These are phyloP conservation scores for Priocnemis perturbator DNA, from an alignment of 2,888 invertebrate genomes.

Conservation along the genomic window DNA sequence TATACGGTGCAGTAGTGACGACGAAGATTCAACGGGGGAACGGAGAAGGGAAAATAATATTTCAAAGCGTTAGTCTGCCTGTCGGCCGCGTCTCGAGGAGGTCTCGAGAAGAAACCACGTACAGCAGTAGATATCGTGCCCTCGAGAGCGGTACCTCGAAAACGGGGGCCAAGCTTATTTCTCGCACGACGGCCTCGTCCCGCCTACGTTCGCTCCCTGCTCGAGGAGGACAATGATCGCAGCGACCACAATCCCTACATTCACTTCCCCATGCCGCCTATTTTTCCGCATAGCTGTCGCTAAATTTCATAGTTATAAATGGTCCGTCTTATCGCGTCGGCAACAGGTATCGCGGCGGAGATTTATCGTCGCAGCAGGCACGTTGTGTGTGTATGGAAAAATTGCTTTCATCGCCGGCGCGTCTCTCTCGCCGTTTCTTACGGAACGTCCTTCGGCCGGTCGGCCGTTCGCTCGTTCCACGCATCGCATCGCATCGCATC, in stretches of 20 bases:
- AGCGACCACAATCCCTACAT: too few relatives aligned
- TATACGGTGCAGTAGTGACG: not conserved
- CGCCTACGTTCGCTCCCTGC: not conserved
- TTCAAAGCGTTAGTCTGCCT: constrained; percentile 30
- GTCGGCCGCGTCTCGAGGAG: constrained; percentile 24
- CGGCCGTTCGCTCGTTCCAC: too few relatives aligned
- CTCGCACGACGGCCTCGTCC: constrained; percentile 11
- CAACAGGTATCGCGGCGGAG: constrained; percentile 39
- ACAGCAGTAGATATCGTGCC: constrained; percentile 17
- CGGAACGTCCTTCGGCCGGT: too few relatives aligned
- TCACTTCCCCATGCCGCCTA: too few relatives aligned
- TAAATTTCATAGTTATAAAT: constrained; percentile 16
- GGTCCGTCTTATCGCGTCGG: constrained; percentile 10
- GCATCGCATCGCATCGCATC: too few relatives aligned
- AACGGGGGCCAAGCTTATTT: constrained; percentile 21
- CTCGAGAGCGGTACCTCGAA: constrained; percentile 15
- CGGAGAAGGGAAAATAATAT: constrained; percentile 31
- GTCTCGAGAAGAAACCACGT: constrained; percentile 8
- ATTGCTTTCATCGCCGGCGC: too few relatives aligned
- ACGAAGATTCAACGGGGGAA: not conserved
- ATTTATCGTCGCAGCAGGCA: too few relatives aligned
- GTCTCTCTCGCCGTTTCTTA: too few relatives aligned
- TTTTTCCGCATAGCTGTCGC: constrained; percentile 6
- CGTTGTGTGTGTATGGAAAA: too few relatives aligned
- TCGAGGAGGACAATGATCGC: too few relatives aligned